These are phyloP conservation scores for Choloepus hoffmanni DNA, from an alignment of 2,113 vertebrate genomes.

Conservation along the genomic window DNA sequence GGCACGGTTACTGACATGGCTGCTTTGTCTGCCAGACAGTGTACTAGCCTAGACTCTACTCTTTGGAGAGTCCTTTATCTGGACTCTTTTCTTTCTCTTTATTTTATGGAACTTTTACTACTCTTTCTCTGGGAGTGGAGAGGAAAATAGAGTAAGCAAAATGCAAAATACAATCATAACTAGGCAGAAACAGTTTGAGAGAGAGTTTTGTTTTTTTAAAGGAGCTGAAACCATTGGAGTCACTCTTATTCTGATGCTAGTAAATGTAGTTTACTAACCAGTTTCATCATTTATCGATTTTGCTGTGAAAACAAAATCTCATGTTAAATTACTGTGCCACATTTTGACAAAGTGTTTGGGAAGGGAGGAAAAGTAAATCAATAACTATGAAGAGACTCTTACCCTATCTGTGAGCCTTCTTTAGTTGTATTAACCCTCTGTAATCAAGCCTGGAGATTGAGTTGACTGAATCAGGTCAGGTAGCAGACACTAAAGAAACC, in stretches of 20 bases:
- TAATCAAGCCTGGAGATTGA: neutral
- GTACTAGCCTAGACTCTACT: neutral
- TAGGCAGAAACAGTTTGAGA: neutral
- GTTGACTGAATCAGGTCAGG: neutral
- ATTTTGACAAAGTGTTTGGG: slow-evolving; percentile 6
- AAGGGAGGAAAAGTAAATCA: neutral
- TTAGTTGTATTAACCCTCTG: neutral
- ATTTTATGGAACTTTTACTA: neutral
- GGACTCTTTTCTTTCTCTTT: neutral
- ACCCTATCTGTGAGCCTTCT: neutral
- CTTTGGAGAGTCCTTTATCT: neutral
- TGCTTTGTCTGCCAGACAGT: neutral
- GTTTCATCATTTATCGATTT: neutral
- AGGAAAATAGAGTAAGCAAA: neutral
- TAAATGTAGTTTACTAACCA: neutral
- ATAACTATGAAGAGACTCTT: neutral
- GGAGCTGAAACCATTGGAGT: neutral
- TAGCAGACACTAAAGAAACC: neutral
- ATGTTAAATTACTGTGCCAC: neutral
- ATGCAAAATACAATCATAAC: neutral
- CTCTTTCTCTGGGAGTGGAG: neutral
- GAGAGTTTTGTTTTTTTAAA: neutral
- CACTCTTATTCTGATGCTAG: neutral
- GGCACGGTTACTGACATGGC: neutral
- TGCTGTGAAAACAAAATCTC: neutral